These are phyloP conservation scores for Folsomia candida DNA, from an alignment of 2,888 invertebrate genomes.

Conservation along the genomic window DNA sequence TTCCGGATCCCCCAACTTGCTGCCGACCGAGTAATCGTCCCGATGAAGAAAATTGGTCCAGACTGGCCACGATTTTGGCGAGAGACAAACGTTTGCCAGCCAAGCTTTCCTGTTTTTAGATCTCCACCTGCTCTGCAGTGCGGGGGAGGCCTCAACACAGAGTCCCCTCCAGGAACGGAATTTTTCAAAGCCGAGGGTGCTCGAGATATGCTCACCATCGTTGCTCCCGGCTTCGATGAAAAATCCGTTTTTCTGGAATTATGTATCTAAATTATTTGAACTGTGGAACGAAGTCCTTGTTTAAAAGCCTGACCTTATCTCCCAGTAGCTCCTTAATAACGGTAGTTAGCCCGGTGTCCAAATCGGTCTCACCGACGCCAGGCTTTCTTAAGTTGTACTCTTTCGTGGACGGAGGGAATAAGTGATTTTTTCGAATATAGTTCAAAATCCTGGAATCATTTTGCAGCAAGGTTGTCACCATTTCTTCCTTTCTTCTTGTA, in stretches of 20 bases:
- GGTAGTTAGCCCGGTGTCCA: background rate
- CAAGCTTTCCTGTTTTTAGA: conserved; percentile 6
- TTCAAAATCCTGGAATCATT: background rate
- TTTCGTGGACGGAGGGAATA: background rate
- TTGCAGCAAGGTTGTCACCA: background rate
- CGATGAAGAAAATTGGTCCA: background rate
- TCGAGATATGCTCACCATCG: background rate
- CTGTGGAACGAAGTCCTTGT: background rate
- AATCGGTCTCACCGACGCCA: too few species aligned
- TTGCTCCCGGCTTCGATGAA: conserved; percentile 18
- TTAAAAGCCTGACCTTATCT: background rate
- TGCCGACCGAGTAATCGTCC: background rate
- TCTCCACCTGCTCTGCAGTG: background rate
- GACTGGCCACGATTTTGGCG: background rate
- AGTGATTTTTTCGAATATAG: background rate
- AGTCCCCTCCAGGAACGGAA: conserved; percentile 1
- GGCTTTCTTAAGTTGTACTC: background rate
- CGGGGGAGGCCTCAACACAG: conserved; percentile 7
- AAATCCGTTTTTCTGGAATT: conserved; percentile 13
- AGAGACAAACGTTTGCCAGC: conserved; percentile 12
- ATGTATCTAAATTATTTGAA: background rate
- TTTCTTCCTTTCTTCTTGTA: too few species aligned
- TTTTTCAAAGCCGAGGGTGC: conserved; percentile 1
- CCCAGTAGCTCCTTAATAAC: background rate
- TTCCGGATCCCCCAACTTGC: background rate